phyloP scores from a whole-genome alignment of 2,888 invertebrate species.

The Cheilosia variabilis region DNA sequence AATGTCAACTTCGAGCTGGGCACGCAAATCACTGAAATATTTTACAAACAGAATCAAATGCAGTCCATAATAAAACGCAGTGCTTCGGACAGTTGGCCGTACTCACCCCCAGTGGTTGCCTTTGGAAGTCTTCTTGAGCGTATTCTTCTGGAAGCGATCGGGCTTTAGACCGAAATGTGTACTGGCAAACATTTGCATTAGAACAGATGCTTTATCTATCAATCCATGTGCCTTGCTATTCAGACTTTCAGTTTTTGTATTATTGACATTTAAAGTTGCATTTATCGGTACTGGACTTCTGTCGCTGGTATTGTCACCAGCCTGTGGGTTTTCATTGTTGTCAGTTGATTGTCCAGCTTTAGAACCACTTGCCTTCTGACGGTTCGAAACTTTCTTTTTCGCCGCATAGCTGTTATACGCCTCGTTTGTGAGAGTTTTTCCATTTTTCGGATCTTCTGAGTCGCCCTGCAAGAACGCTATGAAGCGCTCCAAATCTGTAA shows the following conservation, averaged over 20 bases:
- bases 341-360: constrained; percentile 10
- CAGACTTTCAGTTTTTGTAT: constrained; percentile 78
- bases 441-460: constrained; percentile 82
- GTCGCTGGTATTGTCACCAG: not conserved
- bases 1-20: constrained; percentile 90
- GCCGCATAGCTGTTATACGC: constrained; percentile 83
- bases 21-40: constrained; percentile 94
- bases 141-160: constrained; percentile 88
- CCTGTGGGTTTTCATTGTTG: constrained; percentile 45
- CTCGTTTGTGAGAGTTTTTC: constrained; percentile 74
- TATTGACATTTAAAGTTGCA: constrained; percentile 27
- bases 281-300: constrained; percentile 41
- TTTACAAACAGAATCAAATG: constrained; percentile 64
- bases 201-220: constrained; percentile 93
- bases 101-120: constrained; percentile 95
- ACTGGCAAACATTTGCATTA: constrained; percentile 96
- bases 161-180: constrained; percentile 96
- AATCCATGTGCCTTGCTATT: constrained; percentile 84
- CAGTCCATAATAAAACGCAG: constrained; percentile 45
- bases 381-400: constrained; percentile 79
- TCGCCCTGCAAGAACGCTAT: constrained; percentile 97
- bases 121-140: constrained; percentile 92
- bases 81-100: constrained; percentile 24
- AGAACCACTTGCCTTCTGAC: constrained; percentile 39
- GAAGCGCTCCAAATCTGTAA: constrained; percentile 98